Evolutionary conservation across 2,797 vertebrate genomes (phyloP).

Genomic region (Bradypodion ventrale): DNA sequence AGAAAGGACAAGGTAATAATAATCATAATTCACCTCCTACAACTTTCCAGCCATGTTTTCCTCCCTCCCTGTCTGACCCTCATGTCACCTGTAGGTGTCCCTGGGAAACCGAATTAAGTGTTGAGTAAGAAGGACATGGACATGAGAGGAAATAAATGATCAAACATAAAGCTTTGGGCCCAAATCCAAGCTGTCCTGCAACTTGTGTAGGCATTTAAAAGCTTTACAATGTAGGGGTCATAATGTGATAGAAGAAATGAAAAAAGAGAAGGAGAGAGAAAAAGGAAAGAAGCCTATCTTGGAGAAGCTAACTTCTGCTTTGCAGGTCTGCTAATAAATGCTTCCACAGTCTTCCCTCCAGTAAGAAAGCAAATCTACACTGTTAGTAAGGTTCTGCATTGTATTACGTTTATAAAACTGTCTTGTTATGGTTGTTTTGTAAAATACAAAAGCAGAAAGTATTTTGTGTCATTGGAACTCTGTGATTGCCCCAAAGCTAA

Average conservation of each 20-base stretch:
- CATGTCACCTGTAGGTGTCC: slow-evolving; percentile 51
- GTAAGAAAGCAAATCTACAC: slow-evolving; percentile 49
- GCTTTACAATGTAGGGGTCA: slow-evolving; percentile 43
- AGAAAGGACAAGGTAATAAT: slow-evolving; percentile 18
- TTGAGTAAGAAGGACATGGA: slow-evolving; percentile 38
- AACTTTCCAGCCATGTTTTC: slow-evolving; percentile 23
- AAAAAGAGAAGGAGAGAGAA: too few relatives aligned
- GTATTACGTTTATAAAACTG: slow-evolving; percentile 37
- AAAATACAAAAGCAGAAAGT: slow-evolving; percentile 73
- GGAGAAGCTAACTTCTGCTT: background rate
- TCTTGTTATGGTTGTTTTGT: slow-evolving; percentile 20
- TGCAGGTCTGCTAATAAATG: slow-evolving; percentile 57
- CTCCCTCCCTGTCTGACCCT: slow-evolving; percentile 31
- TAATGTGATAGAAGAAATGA: slow-evolving; percentile 23
- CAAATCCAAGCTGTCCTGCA: background rate
- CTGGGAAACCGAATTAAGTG: slow-evolving; percentile 63
- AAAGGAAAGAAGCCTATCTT: slow-evolving; percentile 40
- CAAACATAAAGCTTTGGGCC: slow-evolving; percentile 34
- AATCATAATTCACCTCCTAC: slow-evolving; percentile 17
- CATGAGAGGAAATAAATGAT: slow-evolving; percentile 46
- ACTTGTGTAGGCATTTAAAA: background rate
- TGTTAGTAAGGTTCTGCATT: slow-evolving; percentile 68
- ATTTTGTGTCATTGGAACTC: slow-evolving; percentile 42
- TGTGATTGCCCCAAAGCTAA: slow-evolving; percentile 48
- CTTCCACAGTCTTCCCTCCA: slow-evolving; percentile 50